These are phyloP conservation scores for Erannis defoliaria DNA, from an alignment of 2,888 invertebrate species.

Conservation along the genomic window DNA sequence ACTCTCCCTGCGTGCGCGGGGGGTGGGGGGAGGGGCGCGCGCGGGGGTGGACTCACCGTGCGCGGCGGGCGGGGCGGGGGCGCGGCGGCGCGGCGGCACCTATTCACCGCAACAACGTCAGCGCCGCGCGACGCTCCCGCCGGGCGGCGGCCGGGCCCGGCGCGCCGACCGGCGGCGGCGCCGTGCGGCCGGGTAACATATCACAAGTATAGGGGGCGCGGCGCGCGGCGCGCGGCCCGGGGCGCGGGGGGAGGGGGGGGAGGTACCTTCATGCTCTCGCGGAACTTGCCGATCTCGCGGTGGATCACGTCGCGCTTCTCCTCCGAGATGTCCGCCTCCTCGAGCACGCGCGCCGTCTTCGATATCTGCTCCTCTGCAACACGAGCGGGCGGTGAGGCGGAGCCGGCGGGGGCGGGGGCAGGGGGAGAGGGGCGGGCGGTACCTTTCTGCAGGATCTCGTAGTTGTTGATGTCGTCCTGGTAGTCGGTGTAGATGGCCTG, in stretches of 20 bases:
- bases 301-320: conserved; percentile 98
- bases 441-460: conserved; percentile 89
- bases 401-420: neutral
- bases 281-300: conserved; percentile 98
- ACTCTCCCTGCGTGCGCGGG: neutral
- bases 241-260: conserved; percentile 35
- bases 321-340: conserved; percentile 97
- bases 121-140: conserved; percentile 1
- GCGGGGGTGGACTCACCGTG: conserved; percentile 24
- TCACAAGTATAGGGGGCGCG: conserved; percentile 12
- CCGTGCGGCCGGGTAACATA: conserved; percentile 33
- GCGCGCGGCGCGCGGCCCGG: conserved; percentile 22
- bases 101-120: conserved; percentile 47
- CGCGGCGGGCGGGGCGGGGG: conserved; percentile 36
- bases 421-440: neutral
- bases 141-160: conserved; percentile 8
- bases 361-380: conserved; percentile 88
- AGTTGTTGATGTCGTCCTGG: conserved; percentile 91
- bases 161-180: neutral
- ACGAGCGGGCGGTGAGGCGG: neutral
- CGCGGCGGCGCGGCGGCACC: conserved; percentile 46
- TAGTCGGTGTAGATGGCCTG: conserved; percentile 94
- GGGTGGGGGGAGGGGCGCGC: neutral
- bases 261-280: conserved; percentile 98
- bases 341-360: conserved; percentile 89